phyloP scores from a whole-genome alignment of 64 coral and sea anemone species.

The Dendrophyllia cribrosa region DNA sequence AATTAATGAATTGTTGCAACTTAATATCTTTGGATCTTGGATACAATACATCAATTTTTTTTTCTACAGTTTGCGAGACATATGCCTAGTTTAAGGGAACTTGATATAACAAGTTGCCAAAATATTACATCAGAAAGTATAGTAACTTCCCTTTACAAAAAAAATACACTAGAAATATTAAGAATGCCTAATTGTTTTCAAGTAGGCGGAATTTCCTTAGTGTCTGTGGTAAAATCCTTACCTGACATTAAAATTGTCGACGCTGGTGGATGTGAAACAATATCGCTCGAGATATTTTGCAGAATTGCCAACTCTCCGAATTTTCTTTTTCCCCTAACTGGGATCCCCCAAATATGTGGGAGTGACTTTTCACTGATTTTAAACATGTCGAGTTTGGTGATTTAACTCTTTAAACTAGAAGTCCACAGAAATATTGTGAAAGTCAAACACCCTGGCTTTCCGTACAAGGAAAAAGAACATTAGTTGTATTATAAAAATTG shows the following conservation, averaged over 20 bases:
- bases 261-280: constrained; percentile 55
- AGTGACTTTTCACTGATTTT: constrained; percentile 56
- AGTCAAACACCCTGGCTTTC: constrained; percentile 64
- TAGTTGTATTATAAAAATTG: constrained; percentile 63
- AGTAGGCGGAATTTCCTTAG: constrained; percentile 55
- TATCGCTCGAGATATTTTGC: constrained; percentile 60
- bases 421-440: constrained; percentile 56
- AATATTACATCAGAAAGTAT: constrained; percentile 63
- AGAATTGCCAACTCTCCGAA: constrained; percentile 55
- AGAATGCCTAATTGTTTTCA: constrained; percentile 58
- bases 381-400: constrained; percentile 61
- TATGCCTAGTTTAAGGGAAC: constrained; percentile 56
- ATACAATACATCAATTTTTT: constrained; percentile 54
- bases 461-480: constrained; percentile 58
- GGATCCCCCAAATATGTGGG: constrained; percentile 58
- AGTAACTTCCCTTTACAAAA: constrained; percentile 57
- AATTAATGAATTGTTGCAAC: constrained; percentile 63
- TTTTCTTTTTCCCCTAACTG: constrained; percentile 38
- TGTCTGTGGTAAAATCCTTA: constrained; percentile 65
- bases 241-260: constrained; percentile 61
- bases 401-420: constrained; percentile 66
- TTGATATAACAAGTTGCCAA: constrained; percentile 68
- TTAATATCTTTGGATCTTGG: constrained; percentile 65
- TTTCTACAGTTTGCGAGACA: constrained; percentile 54
- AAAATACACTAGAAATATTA: constrained; percentile 62